Evolutionary conservation across 2,797 vertebrate genomes (phyloP), one percentile per base, ranked within the genome.

Genomic region (Eidolon dupreanum): DNA sequence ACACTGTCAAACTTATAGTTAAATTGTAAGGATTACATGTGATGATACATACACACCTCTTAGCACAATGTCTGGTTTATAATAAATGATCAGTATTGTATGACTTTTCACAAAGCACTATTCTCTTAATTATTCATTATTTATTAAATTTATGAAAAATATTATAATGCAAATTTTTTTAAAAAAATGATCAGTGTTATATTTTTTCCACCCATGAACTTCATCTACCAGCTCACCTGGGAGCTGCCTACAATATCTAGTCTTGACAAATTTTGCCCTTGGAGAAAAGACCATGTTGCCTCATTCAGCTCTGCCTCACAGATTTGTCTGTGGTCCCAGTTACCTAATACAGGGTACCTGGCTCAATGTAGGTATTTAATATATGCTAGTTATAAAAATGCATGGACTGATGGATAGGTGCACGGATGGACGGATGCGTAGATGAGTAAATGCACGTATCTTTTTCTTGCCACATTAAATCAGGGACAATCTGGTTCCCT

Each of bases 181-280:
- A 13, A 49, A 16, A 16, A 77, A 93, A 59, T 85, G 33, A 93
- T 83, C 53, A 53, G 36, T 55, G 38, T 70, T 81, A 73, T 49
- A 49, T 36, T 51, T 57, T 89, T 88, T 20, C 57, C 31, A 41
- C 66, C 94, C 65, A 70, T 2, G 1, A 53, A 83, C 49, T 46
- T 70, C 82, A 33, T 77, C 74, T 96, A 75, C 10, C 8, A 90
- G 65, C 82, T 94, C 53, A 94, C 68, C 75, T 95, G 74, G 79
- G 85, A 93, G 17, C 73, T 59, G 20, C 55, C 93, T 43, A 87
- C 41, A 71, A 33, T 96, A 71, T 77, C 95, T 90, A 79, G 51
- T 71, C 85, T 88, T 83, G 78, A 88, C 46, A 84, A 92, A 77
- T 86, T 95, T 95, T 88, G 43, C 93, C 85, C 82, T 93, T 17